These are phyloP conservation scores for Lamellibrachia satsuma DNA, from an alignment of 2,888 invertebrate species.

Conservation along the genomic window DNA sequence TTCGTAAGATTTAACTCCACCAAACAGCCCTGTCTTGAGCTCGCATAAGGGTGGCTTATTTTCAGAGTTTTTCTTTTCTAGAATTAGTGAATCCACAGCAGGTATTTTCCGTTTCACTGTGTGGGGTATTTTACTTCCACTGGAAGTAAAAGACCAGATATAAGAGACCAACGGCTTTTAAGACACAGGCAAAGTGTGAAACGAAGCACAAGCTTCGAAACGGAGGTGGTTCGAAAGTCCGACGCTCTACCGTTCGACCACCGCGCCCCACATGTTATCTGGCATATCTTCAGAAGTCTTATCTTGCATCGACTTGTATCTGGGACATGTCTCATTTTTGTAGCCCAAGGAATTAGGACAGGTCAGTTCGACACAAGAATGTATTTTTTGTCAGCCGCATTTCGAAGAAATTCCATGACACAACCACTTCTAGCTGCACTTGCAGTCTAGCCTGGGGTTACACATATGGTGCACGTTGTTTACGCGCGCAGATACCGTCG, in stretches of 20 bases:
- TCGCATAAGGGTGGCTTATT: no score
- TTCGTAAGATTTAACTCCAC: no score
- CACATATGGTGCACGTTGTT: background rate
- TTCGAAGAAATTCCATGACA: background rate
- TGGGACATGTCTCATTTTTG: background rate
- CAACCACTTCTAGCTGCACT: background rate
- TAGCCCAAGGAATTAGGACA: background rate
- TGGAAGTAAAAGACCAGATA: no score
- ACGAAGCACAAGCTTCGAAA: no score
- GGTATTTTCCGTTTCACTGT: background rate
- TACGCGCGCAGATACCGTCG: no score
- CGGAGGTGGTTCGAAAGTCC: no score
- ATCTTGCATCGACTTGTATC: background rate
- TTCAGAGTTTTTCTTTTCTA: no score
- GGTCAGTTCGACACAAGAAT: background rate
- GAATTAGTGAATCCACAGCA: no score
- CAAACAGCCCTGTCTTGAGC: no score
- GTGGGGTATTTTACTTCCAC: background rate
- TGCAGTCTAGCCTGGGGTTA: background rate
- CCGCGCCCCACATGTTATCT: background rate
- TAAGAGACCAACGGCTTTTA: no score
- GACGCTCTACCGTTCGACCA: no score
- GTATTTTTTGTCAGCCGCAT: background rate
- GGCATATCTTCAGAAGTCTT: background rate
- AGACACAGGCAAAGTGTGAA: no score